Conservation (phyloP, 1,140 invertebrate genomes). For the Temnothorax curvispinosus region DNA sequence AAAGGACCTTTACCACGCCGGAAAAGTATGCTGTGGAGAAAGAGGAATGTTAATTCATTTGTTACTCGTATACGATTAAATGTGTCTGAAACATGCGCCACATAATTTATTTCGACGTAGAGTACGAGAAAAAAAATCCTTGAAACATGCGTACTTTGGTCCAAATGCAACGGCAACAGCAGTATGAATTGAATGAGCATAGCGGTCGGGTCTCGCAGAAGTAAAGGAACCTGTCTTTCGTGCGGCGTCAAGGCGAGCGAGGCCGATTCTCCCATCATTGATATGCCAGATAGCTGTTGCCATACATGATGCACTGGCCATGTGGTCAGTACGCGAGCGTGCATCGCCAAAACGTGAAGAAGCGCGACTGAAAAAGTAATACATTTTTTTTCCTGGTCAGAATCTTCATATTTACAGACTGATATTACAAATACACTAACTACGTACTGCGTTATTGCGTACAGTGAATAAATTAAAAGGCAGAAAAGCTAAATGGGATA, state of each 20-base stretch:
- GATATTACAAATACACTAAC: neutral
- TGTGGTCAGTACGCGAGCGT: slow-evolving; percentile 90
- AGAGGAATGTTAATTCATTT: slow-evolving; percentile 41
- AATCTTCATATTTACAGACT: neutral
- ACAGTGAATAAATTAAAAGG: neutral
- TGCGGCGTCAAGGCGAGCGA: slow-evolving; percentile 83
- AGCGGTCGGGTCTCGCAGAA: slow-evolving; percentile 93
- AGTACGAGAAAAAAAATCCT: neutral
- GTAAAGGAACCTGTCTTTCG: slow-evolving; percentile 91
- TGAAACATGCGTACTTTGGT: slow-evolving; percentile 90
- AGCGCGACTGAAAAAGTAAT: slow-evolving; percentile 90
- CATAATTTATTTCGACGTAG: slow-evolving; percentile 43
- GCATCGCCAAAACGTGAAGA: slow-evolving; percentile 94
- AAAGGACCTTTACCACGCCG: slow-evolving; percentile 93
- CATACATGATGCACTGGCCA: slow-evolving; percentile 89
- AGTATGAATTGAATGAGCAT: slow-evolving; percentile 95
- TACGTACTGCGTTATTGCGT: neutral
- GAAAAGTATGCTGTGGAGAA: slow-evolving; percentile 93
- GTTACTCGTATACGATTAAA: neutral
- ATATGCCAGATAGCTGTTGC: slow-evolving; percentile 88
- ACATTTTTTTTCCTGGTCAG: neutral
- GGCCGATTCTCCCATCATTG: slow-evolving; percentile 72
- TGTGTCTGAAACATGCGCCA: neutral
- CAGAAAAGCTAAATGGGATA: neutral
- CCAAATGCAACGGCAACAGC: slow-evolving; percentile 93